Conservation (phyloP, 1,140 invertebrate species). For the Anastrepha obliqua region DNA sequence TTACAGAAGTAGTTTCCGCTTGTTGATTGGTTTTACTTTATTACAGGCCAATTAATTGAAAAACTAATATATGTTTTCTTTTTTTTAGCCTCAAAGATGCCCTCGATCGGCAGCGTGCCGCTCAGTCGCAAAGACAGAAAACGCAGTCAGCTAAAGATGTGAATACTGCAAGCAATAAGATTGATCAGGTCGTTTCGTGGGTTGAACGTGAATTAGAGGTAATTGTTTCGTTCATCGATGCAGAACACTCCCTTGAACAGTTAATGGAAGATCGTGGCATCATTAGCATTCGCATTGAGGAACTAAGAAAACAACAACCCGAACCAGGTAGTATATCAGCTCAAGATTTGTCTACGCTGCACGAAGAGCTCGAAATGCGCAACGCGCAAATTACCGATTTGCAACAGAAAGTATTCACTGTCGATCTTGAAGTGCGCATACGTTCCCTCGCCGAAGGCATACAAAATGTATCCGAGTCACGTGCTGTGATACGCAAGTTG, state of each 20-base stretch:
- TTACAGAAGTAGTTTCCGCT: too few relatives aligned
- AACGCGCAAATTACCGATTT: conserved; percentile 88
- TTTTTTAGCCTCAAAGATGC: conserved; percentile 76
- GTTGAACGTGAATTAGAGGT: conserved; percentile 86
- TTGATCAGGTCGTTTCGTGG: conserved; percentile 61
- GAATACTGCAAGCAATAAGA: conserved; percentile 74
- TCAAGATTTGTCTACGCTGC: conserved; percentile 77
- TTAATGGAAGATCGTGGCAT: conserved; percentile 83
- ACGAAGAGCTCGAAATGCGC: conserved; percentile 82
- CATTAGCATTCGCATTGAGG: conserved; percentile 76
- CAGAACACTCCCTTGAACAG: conserved; percentile 83
- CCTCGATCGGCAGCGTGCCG: conserved; percentile 77
- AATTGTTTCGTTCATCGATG: conserved; percentile 83
- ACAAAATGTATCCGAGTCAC: conserved; percentile 81
- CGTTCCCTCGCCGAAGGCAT: conserved; percentile 80
- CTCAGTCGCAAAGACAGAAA: conserved; percentile 75
- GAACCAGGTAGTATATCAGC: conserved; percentile 55
- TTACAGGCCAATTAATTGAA: neutral
- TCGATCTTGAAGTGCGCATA: conserved; percentile 81
- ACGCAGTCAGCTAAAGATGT: conserved; percentile 61
- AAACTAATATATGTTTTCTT: neutral
- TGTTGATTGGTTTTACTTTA: neutral
- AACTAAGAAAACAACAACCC: conserved; percentile 70
- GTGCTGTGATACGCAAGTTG: conserved; percentile 63
- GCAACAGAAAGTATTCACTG: conserved; percentile 88